phyloP scores from a whole-genome alignment of 37 sponge, comb jelly and placozoan species.

The Spongilla lacustris region DNA sequence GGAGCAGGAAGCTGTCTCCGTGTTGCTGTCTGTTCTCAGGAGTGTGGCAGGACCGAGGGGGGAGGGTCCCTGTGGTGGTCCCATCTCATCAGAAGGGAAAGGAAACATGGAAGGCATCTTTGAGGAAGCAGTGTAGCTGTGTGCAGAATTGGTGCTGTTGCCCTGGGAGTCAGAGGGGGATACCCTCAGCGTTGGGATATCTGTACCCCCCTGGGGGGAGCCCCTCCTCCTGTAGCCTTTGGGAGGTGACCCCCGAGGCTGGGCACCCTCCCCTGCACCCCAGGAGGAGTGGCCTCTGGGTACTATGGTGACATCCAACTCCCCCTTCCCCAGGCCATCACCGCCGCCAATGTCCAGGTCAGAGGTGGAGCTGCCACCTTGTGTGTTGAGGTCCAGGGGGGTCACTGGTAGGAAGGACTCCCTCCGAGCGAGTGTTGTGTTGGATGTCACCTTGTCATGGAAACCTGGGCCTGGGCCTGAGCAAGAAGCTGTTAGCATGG shows the following conservation, averaged over 20 bases:
- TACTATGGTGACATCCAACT: background rate
- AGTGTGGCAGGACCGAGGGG: background rate
- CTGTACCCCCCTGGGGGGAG: background rate
- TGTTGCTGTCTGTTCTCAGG: slow-evolving; percentile 23
- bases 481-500: background rate
- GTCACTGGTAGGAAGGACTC: background rate
- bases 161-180: background rate
- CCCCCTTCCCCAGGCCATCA: background rate
- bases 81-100: background rate
- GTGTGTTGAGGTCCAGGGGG: background rate
- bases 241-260: background rate
- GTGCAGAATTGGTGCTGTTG: background rate
- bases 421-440: background rate
- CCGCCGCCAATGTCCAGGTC: background rate
- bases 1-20: slow-evolving; percentile 40
- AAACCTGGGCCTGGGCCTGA: background rate
- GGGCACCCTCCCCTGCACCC: background rate
- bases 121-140: background rate
- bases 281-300: background rate
- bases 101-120: background rate
- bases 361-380: background rate
- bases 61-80: background rate
- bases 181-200: background rate
- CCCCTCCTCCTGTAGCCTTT: background rate
- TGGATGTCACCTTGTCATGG: background rate